A percentile compares a stretch with the other conserved stretches of the same genome.
Conservation (phyloP, 2,888 invertebrate species). For the Nomada fabriciana region DNA sequence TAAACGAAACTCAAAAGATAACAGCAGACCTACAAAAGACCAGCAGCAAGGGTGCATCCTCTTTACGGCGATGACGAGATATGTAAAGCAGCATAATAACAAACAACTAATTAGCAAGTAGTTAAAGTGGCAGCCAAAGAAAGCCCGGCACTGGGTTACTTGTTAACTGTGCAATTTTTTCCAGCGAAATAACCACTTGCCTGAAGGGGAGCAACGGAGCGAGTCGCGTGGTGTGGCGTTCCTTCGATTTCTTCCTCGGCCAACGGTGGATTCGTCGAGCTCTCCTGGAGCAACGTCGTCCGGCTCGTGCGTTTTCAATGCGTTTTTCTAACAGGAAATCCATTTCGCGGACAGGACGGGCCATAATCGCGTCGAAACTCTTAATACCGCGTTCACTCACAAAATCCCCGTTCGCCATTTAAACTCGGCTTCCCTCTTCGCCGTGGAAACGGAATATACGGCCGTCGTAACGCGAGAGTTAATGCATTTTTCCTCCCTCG, state of each 20-base stretch:
- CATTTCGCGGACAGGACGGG: constrained; percentile 13
- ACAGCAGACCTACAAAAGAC: not conserved
- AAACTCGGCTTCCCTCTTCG: constrained; percentile 37
- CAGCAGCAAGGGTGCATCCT: not conserved
- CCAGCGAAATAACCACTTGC: constrained; percentile 34
- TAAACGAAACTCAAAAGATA: not conserved
- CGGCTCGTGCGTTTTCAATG: constrained; percentile 40
- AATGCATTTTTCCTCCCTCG: constrained; percentile 53
- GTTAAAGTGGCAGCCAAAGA: constrained; percentile 40
- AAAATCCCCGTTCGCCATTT: constrained; percentile 55
- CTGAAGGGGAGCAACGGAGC: constrained; percentile 37
- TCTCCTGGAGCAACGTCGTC: constrained; percentile 7
- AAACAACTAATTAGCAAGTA: constrained; percentile 58
- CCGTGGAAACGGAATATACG: constrained; percentile 52
- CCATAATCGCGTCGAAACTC: constrained; percentile 58
- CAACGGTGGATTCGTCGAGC: constrained; percentile 2
- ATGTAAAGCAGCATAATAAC: constrained; percentile 37
- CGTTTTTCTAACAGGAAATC: constrained; percentile 28
- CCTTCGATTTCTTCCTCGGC: constrained; percentile 12
- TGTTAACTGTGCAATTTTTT: constrained; percentile 57
- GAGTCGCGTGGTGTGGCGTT: not conserved
- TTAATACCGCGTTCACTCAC: constrained; percentile 53
- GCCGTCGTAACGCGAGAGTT: constrained; percentile 44
- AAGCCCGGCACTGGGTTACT: constrained; percentile 28
- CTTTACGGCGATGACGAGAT: constrained; percentile 1